These are phyloP conservation scores for Dasypogon diadema DNA, from an alignment of 2,888 invertebrate genomes.

Conservation along the genomic window DNA sequence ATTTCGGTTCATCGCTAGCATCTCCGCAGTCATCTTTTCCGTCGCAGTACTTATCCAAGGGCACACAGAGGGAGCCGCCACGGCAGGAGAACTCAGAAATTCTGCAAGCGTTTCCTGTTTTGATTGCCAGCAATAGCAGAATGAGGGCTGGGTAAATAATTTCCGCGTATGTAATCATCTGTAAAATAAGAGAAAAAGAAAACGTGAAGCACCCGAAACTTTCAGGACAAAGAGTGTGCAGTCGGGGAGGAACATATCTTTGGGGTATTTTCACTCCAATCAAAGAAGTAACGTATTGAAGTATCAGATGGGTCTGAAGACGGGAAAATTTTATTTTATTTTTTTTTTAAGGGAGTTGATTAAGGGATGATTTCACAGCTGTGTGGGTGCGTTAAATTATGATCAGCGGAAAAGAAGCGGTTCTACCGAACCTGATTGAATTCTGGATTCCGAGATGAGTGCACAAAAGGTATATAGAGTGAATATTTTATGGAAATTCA, in stretches of 20 bases:
- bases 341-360: conserved; percentile 26
- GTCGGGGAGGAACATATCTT: neutral
- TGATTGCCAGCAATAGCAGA: conserved; percentile 62
- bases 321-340: conserved; percentile 16
- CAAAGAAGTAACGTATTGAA: conserved; percentile 21
- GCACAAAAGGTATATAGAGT: neutral
- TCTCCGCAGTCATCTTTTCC: conserved; percentile 87
- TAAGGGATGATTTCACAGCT: conserved; percentile 25
- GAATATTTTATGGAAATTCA: conserved; percentile 13
- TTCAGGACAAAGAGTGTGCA: neutral
- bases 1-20: conserved; percentile 85
- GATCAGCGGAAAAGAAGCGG: neutral
- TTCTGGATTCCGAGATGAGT: neutral
- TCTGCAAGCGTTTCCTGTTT: conserved; percentile 74
- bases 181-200: conserved; percentile 57
- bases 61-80: conserved; percentile 79
- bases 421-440: neutral
- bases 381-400: conserved; percentile 26
- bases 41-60: conserved; percentile 88
- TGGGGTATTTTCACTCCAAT: conserved; percentile 19
- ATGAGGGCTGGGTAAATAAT: conserved; percentile 66
- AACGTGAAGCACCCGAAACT: conserved; percentile 2
- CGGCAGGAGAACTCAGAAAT: conserved; percentile 83
- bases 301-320: conserved; percentile 8
- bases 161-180: conserved; percentile 62